Evolutionary conservation across 2,113 vertebrate species (phyloP).

Genomic region (Perca fluviatilis): DNA sequence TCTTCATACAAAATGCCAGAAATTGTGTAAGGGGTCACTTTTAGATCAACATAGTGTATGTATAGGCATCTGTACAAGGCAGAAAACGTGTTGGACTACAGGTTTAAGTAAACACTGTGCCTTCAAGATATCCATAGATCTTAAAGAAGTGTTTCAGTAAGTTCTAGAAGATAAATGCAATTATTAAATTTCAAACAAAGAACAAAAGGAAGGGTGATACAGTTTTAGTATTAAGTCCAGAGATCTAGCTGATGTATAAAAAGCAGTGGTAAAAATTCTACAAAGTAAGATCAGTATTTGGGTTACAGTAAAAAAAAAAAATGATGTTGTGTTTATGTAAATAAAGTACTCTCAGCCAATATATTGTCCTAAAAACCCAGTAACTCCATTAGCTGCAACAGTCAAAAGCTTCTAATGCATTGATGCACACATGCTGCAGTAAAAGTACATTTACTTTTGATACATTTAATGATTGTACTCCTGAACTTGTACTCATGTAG

Average conservation of each 20-base stretch:
- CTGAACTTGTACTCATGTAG: not conserved
- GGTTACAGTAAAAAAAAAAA: not conserved
- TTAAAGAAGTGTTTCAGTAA: not conserved
- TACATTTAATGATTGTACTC: not conserved
- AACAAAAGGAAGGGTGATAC: too few relatives aligned
- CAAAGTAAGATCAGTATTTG: not conserved
- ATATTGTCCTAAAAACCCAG: not conserved
- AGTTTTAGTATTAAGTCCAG: too few relatives aligned
- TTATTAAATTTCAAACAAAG: too few relatives aligned
- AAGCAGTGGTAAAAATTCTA: too few relatives aligned
- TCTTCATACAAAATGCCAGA: constrained; percentile 15
- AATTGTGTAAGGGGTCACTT: not conserved
- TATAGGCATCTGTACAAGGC: not conserved
- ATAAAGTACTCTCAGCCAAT: not conserved
- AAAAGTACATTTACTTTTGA: not conserved
- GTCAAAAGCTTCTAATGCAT: not conserved
- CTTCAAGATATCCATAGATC: not conserved
- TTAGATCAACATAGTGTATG: not conserved
- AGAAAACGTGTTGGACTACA: not conserved
- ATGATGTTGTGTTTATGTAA: too few relatives aligned
- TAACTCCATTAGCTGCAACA: not conserved
- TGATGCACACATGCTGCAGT: not conserved
- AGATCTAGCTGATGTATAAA: too few relatives aligned
- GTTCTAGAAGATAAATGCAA: not conserved
- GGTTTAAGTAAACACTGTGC: not conserved